A percentile compares a stretch with the other conserved stretches of the same genome.
Evolutionary conservation across 2,888 invertebrate species (phyloP).

Genomic region (Malachius bipustulatus): DNA sequence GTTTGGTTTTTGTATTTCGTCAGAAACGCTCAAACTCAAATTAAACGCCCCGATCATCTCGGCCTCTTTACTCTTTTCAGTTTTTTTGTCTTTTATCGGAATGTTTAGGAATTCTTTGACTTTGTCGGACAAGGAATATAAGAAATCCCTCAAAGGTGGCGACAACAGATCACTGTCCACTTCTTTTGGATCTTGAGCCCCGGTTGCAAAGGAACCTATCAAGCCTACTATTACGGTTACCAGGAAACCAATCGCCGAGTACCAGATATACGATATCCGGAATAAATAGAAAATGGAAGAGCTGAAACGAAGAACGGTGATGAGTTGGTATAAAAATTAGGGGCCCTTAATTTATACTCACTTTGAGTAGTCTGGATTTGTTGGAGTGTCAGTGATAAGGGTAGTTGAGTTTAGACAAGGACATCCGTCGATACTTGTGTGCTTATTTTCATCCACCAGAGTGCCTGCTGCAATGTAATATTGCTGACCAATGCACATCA

Average conservation of each 20-base stretch:
- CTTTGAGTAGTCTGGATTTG: too few relatives aligned
- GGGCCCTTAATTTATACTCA: too few relatives aligned
- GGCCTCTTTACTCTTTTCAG: slow-evolving; percentile 13
- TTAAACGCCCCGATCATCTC: slow-evolving; percentile 25
- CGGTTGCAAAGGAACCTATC: slow-evolving; percentile 56
- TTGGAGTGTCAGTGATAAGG: slow-evolving; percentile 1
- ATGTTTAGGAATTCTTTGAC: slow-evolving; percentile 36
- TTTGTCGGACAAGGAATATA: slow-evolving; percentile 40
- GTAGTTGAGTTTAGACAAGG: slow-evolving; percentile 35
- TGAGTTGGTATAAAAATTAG: too few relatives aligned
- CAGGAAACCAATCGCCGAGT: slow-evolving; percentile 68
- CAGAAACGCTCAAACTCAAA: slow-evolving; percentile 24
- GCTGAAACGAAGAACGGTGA: slow-evolving; percentile 25
- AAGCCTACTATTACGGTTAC: slow-evolving; percentile 63
- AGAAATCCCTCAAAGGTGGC: slow-evolving; percentile 48
- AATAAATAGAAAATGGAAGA: slow-evolving; percentile 41
- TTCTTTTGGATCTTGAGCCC: slow-evolving; percentile 46
- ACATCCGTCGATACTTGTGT: slow-evolving; percentile 44
- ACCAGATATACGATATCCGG: slow-evolving; percentile 82
- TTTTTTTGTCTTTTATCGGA: slow-evolving; percentile 22
- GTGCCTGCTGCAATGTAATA: slow-evolving; percentile 40
- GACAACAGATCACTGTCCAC: slow-evolving; percentile 57
- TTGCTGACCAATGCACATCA: slow-evolving; percentile 59
- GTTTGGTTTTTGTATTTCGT: slow-evolving; percentile 20
- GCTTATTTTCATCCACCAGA: slow-evolving; percentile 35